Base-by-base conservation (phyloP, 2,888 invertebrate genomes). In the Oeneis ivallda region DNA sequence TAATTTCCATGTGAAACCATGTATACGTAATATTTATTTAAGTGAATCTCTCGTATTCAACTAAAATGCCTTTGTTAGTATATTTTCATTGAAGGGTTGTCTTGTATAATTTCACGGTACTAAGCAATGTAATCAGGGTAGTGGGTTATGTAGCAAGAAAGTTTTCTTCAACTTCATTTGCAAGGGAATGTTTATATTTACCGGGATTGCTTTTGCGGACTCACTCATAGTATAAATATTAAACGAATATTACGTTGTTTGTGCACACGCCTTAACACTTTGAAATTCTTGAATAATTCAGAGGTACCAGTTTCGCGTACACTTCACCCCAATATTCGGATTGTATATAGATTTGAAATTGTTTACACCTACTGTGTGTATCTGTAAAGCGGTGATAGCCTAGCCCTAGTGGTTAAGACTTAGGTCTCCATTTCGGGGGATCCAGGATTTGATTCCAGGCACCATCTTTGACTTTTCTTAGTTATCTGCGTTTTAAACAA, bases 281-380 rank as follows among this genome's bases (percentile, higher is more conserved):
- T 78, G 78, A 78, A 75, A 73, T 72, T 77, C 75, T 74, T 89
- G 87, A 89, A 91, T 89, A 73, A 89, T 90, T 90, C 89, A 90
- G 74, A 70, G 75, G 77, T 68, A 72, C 67, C 70, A 59, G 58
- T 56, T 59, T 65, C 62, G 39, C 52, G 45, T 17, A 52, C 52
- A 47, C 41, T 43, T 56, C 19, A 57, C 62, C 53, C 39, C 49
- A n/a, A 62, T 59, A 49, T 53, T 60, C 37, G 17, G 47, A 60
- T 43, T 53, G 60, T 50, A 59, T 50, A 59, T 58, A 47, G 47
- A 64, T 58, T 64, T 49, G 59, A 26, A 26, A 26, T 26, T 26
- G 1, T 26, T 26, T 26, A 26, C 26, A 26, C 26, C 26, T 26
- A 26, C 26, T 26, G 4, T 26, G 26, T 26, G 26, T 26, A 1